Conservation (phyloP, 2,888 invertebrate genomes). For the Drosophila koepferae region DNA sequence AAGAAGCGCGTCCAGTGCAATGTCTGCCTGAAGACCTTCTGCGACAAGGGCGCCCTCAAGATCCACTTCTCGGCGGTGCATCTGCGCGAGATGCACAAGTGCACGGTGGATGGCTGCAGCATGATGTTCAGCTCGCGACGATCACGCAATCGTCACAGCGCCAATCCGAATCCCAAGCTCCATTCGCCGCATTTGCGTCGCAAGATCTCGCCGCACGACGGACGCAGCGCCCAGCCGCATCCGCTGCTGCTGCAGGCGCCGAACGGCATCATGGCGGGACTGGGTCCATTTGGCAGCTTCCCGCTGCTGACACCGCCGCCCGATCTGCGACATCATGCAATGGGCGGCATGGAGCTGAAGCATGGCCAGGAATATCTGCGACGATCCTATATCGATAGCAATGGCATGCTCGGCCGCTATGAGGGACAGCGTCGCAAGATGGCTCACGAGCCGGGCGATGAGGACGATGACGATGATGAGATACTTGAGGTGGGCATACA, state of each 20-base stretch:
- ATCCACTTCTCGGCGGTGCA: conserved; percentile 99
- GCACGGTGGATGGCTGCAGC: conserved; percentile 98
- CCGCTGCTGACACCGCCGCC: conserved; percentile 90
- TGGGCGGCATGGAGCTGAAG: conserved; percentile 87
- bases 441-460: conserved; percentile 77
- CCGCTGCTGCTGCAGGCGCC: conserved; percentile 91
- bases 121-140: conserved; percentile 99
- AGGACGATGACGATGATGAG: conserved; percentile 84
- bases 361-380: conserved; percentile 87
- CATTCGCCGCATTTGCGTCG: conserved; percentile 97
- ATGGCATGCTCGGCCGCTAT: conserved; percentile 86
- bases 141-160: conserved; percentile 97
- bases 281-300: conserved; percentile 92
- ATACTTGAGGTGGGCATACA: conserved; percentile 81
- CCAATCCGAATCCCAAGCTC: conserved; percentile 98
- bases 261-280: conserved; percentile 86
- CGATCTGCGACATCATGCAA: conserved; percentile 83
- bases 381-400: conserved; percentile 85
- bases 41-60: conserved; percentile 99
- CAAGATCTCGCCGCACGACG: conserved; percentile 97
- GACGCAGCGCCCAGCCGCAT: conserved; percentile 94
- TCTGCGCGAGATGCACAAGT: conserved; percentile 99
- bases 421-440: conserved; percentile 73
- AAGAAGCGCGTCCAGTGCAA: conserved; percentile 99
- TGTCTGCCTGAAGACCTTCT: conserved; percentile 99